Percentiles rank a stretch among this genome's conserved stretches.
phyloP scores from a whole-genome alignment of 2,797 vertebrate genomes.

The Periparus ater region DNA sequence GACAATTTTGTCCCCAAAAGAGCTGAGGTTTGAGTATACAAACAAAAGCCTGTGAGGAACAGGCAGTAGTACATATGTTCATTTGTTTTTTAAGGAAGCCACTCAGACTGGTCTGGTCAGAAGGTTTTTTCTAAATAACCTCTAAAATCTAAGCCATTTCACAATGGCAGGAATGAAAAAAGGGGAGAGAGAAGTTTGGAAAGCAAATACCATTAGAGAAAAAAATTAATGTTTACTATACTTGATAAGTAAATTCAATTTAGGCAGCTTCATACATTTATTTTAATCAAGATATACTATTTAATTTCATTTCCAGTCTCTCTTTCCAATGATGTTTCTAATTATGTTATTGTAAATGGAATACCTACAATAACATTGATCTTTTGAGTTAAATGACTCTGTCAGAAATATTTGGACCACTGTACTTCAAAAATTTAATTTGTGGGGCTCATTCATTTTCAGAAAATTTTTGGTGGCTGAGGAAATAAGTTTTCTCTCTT shows the following conservation, averaged over 20 bases:
- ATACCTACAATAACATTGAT: background rate
- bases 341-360: background rate
- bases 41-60: background rate
- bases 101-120: background rate
- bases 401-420: background rate
- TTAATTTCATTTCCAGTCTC: background rate
- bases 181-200: background rate
- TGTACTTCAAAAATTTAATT: background rate
- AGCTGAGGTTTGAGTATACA: background rate
- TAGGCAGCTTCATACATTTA: background rate
- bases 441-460: background rate
- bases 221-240: background rate
- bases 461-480: background rate
- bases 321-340: background rate
- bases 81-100: background rate
- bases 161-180: background rate
- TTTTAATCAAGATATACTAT: background rate
- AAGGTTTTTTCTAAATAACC: background rate
- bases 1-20: background rate
- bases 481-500: background rate
- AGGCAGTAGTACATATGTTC: background rate
- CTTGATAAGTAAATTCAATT: background rate
- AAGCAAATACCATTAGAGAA: background rate
- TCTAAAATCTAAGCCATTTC: background rate
- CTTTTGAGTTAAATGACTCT: background rate